phyloP scores from a whole-genome alignment of 2,113 vertebrate genomes.

The Crotalus helleri region DNA sequence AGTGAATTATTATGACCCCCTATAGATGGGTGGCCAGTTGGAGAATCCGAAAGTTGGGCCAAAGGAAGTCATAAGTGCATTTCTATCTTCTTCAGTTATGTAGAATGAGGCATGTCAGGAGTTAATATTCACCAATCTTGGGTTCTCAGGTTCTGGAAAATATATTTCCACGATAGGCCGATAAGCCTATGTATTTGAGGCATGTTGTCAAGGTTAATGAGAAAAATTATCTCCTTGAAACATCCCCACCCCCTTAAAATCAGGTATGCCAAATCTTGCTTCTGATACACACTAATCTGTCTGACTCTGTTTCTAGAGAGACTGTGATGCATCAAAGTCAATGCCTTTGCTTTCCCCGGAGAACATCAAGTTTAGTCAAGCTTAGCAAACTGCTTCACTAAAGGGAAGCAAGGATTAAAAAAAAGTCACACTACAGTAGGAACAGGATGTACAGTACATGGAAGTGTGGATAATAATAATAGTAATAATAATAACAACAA shows the following conservation, averaged over 20 bases:
- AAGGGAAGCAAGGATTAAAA: conserved; percentile 60
- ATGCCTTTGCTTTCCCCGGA: conserved; percentile 67
- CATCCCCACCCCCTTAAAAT: conserved; percentile 50
- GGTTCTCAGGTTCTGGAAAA: conserved; percentile 38
- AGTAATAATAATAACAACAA: background rate
- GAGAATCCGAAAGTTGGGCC: background rate
- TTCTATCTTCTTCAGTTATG: background rate
- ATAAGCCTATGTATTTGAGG: conserved; percentile 50
- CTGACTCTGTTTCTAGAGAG: conserved; percentile 71
- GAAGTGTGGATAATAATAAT: background rate
- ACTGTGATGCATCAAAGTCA: conserved; percentile 89
- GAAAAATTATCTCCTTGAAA: conserved; percentile 91
- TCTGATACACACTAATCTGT: conserved; percentile 80
- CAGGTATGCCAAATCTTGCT: conserved; percentile 62
- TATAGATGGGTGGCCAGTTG: background rate
- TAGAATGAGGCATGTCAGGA: conserved; percentile 9
- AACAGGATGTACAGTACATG: background rate
- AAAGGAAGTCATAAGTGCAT: background rate
- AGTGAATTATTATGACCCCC: background rate
- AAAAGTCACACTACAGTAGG: background rate
- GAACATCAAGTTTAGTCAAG: conserved; percentile 66
- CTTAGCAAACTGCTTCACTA: conserved; percentile 64
- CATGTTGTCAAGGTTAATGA: conserved; percentile 90
- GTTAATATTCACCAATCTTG: conserved; percentile 41
- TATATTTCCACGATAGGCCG: conserved; percentile 27